Evolutionary conservation across 2,797 vertebrate species (phyloP).

Genomic region (Coracias cyanogaster): DNA sequence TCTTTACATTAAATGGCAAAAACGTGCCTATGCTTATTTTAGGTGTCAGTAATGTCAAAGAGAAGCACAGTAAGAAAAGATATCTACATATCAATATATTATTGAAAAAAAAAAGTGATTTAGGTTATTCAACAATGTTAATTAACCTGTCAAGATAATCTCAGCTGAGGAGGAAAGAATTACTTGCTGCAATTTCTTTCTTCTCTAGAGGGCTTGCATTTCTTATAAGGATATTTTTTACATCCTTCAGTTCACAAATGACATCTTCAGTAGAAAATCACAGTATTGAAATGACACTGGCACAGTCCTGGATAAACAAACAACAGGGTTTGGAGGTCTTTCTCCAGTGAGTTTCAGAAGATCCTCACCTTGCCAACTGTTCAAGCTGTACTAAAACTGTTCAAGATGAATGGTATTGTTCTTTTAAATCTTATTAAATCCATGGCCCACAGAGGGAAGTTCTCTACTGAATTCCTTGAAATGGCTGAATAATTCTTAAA

Average conservation of each 20-base stretch:
- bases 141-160: constrained; percentile 17
- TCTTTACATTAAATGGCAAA: neutral
- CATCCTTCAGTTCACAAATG: neutral
- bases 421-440: neutral
- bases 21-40: neutral
- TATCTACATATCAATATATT: neutral
- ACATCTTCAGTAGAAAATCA: neutral
- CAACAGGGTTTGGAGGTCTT: neutral
- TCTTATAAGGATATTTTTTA: neutral
- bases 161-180: neutral
- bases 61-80: neutral
- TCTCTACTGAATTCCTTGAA: neutral
- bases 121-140: neutral
- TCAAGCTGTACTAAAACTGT: neutral
- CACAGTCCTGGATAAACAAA: neutral
- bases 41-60: neutral
- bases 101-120: neutral
- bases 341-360: neutral
- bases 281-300: neutral
- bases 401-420: neutral
- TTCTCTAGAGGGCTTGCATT: neutral
- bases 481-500: neutral
- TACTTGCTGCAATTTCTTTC: neutral
- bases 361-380: neutral
- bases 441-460: neutral